These are phyloP conservation scores for Acrossocheilus fasciatus DNA, from an alignment of 2,797 vertebrate species.

Conservation along the genomic window DNA sequence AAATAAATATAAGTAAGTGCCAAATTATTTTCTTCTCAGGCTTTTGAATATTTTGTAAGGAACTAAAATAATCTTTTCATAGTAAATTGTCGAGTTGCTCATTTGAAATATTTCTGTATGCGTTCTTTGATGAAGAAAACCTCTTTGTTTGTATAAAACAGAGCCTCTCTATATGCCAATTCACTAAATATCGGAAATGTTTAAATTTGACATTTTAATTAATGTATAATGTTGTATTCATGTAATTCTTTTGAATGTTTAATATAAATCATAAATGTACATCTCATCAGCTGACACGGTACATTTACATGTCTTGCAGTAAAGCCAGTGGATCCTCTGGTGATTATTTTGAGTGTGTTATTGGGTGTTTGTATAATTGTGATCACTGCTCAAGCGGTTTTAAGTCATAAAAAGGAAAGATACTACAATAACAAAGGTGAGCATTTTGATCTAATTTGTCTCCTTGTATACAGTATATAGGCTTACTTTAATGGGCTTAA, in stretches of 20 bases:
- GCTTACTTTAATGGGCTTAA: neutral
- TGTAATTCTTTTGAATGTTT: neutral
- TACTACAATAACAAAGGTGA: constrained; percentile 14
- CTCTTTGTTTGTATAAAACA: neutral
- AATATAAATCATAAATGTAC: neutral
- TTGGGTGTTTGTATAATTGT: constrained; percentile 47
- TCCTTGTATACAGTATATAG: too few relatives aligned
- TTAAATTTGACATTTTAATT: neutral
- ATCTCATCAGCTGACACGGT: neutral
- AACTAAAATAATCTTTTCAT: neutral
- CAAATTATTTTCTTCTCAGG: neutral
- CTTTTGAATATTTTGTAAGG: neutral
- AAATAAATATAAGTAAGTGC: constrained; percentile 31
- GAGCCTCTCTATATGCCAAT: neutral
- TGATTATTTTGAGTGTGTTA: constrained; percentile 26
- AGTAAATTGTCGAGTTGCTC: neutral
- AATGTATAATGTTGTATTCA: neutral
- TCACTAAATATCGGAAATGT: neutral
- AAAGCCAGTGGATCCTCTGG: constrained; percentile 8
- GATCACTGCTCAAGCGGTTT: constrained; percentile 31
- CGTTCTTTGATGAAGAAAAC: neutral
- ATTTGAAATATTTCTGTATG: neutral
- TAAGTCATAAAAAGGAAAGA: constrained; percentile 14
- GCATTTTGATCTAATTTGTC: neutral
- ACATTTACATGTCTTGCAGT: neutral